Evolutionary conservation across 2,888 invertebrate species (phyloP).

Genomic region (Drosophila phalerata): DNA sequence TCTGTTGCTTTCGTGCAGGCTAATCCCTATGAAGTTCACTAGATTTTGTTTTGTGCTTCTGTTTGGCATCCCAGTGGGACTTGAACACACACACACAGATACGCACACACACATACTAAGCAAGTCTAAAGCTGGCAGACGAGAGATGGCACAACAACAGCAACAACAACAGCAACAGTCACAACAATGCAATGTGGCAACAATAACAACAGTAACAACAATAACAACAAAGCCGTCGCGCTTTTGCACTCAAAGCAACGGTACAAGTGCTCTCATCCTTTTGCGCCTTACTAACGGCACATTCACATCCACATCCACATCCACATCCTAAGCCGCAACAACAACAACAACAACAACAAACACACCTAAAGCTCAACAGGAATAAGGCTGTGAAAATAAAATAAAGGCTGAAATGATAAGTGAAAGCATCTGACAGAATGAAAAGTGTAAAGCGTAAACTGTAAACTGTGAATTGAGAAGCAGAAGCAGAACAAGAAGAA

Average conservation of each 20-base stretch:
- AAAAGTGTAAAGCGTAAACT: conserved; percentile 1
- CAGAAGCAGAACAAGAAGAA: no score
- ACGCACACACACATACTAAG: conserved; percentile 43
- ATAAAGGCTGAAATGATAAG: conserved; percentile 73
- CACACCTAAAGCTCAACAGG: conserved; percentile 56
- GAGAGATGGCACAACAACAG: conserved; percentile 72
- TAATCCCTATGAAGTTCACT: conserved; percentile 85
- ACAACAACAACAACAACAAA: conserved; percentile 39
- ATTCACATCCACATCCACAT: conserved; percentile 18
- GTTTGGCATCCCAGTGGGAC: conserved; percentile 69
- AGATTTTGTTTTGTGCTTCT: conserved; percentile 81
- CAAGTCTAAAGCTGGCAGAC: conserved; percentile 80
- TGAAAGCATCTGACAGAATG: conserved; percentile 54
- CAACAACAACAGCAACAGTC: conserved; percentile 46
- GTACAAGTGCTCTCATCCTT: conserved; percentile 63
- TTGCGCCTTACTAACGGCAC: conserved; percentile 53
- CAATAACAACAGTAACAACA: conserved; percentile 47
- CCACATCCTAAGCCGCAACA: conserved; percentile 65
- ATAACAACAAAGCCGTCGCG: conserved; percentile 67
- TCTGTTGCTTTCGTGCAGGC: conserved; percentile 86
- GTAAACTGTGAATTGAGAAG: conserved; percentile 15
- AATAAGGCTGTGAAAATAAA: conserved; percentile 77
- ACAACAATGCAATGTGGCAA: conserved; percentile 66
- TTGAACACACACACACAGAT: conserved; percentile 39
- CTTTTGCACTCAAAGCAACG: conserved; percentile 61